Conservation (phyloP, 1,140 invertebrate genomes). For the Zaprionus tsacasi region DNA sequence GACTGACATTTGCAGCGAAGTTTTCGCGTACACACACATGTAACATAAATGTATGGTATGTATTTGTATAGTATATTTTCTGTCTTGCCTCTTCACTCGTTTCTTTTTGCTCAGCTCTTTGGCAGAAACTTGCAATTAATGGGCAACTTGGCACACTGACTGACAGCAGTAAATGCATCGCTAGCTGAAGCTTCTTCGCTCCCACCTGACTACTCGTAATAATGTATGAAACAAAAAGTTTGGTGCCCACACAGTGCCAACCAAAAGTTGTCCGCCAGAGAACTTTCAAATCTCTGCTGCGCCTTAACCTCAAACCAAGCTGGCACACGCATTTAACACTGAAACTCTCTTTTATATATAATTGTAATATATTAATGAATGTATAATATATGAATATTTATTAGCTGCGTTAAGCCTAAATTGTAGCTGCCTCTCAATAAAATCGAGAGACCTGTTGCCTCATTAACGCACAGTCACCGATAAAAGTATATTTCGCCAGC, state of each 20-base stretch:
- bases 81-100: neutral
- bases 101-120: constrained; percentile 7
- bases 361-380: no score
- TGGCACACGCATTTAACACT: neutral
- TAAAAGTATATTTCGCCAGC: constrained; percentile 36
- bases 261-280: constrained; percentile 21
- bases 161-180: constrained; percentile 28
- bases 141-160: constrained; percentile 29
- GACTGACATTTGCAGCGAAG: neutral
- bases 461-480: constrained; percentile 51
- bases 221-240: constrained; percentile 65
- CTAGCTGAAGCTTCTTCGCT: constrained; percentile 13
- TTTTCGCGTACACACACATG: neutral
- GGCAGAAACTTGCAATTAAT: constrained; percentile 48
- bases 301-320: neutral
- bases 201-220: constrained; percentile 52
- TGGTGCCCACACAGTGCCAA: constrained; percentile 32
- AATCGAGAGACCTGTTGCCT: constrained; percentile 66
- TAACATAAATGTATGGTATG: no score
- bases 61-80: neutral
- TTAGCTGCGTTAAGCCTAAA: constrained; percentile 57
- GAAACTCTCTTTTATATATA: no score
- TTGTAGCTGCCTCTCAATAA: constrained; percentile 45
- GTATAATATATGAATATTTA: constrained; percentile 81
- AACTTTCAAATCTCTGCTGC: constrained; percentile 54